These are phyloP conservation scores for Labeo catla DNA, from an alignment of 2,113 vertebrate species.

Conservation along the genomic window DNA sequence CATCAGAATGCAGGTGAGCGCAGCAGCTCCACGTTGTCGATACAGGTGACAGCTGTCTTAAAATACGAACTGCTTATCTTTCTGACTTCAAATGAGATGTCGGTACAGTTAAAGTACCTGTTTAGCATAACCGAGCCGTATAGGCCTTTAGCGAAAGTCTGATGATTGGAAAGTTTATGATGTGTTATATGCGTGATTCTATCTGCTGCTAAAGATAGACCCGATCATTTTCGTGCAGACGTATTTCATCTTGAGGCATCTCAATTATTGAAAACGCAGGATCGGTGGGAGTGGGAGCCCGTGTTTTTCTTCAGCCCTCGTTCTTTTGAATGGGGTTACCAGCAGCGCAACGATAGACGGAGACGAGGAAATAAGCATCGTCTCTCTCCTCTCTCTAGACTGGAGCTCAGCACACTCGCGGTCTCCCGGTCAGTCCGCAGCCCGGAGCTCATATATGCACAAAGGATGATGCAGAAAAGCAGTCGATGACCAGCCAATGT, in stretches of 20 bases:
- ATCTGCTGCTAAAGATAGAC: background rate
- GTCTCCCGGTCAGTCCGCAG: constrained; percentile 63
- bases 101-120: background rate
- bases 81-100: constrained; percentile 18
- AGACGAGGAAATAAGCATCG: constrained; percentile 51
- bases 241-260: background rate
- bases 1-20: constrained; percentile 34
- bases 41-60: constrained; percentile 21
- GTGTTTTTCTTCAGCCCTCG: constrained; percentile 10
- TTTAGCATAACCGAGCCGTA: background rate
- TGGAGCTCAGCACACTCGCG: constrained; percentile 48
- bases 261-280: background rate
- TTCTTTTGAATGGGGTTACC: constrained; percentile 7
- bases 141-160: constrained; percentile 32
- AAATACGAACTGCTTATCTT: constrained; percentile 14
- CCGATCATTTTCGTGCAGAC: background rate
- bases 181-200: background rate
- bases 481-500: constrained; percentile 43
- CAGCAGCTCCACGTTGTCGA: background rate
- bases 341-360: constrained; percentile 12
- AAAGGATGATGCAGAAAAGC: constrained; percentile 61
- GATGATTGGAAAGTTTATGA: constrained; percentile 29
- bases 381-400: constrained; percentile 40
- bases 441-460: constrained; percentile 56
- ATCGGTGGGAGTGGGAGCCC: background rate